Evolutionary conservation across 64 coral and sea anemone species (phyloP), one percentile per base, ranked within the genome.

Genomic region (Stylophora pistillata): DNA sequence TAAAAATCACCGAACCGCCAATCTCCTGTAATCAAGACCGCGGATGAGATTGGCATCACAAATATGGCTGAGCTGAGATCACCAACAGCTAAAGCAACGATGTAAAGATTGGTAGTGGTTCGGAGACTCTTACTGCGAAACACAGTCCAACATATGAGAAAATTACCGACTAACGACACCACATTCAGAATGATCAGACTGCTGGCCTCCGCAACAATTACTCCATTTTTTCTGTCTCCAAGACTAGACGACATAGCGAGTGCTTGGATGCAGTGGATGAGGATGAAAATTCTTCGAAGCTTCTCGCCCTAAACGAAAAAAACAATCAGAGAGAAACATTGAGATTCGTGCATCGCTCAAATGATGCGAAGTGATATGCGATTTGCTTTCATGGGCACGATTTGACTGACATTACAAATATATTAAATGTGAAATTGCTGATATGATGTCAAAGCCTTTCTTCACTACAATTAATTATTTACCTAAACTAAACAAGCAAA

Each of bases 11-110:
- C 77, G 52, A 82, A 93, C 56, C 65, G 82, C 88, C 91, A 93
- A 5, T 88, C 54, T 16, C 86, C 86, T 25, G 70, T 74, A 33
- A 93, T 88, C 1, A 93, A 37, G 15, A 88, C 88, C 26, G 56
- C 91, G 29, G 59, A 75, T 1, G 91, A 88, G 68, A 89, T 84
- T 41, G 91, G 91, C 91, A 93, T 93, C 16, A 89, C 91, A 83
- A 93, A 75, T 66, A 89, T 18, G 0, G 91, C 78, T 55, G 86
- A 93, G 18, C 78, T 59, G 64, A 93, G 86, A 64, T 93, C 91
- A 30, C 77, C 81, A 10, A 73, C 53, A 2, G 91, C 91, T 32
- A 93, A 63, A 14, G 80, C 80, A 11, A 84, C 34, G 11, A 84
- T 84, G 61, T 69, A 84, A 25, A 84, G 80, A 62, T 84, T 84